Base-by-base conservation (phyloP, 2,888 invertebrate species). In the Sarcophaga caerulescens region DNA sequence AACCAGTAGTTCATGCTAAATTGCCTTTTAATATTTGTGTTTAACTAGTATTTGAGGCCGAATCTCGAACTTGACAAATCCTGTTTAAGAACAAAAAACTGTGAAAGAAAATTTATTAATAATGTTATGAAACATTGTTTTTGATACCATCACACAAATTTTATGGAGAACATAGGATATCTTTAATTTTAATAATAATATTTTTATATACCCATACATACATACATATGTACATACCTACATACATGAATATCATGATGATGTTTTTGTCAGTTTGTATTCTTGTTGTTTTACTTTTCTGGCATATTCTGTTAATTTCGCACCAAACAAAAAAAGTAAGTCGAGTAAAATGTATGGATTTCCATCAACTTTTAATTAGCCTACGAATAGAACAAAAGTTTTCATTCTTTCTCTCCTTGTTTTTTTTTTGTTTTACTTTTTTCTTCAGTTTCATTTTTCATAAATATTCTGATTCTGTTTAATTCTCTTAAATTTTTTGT, bases 281-380 rank as follows among this genome's bases (percentile, higher is more conserved):
- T 63, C 45, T 81, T 62, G 52, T 44, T 63, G 0, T 3, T 35
- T n/a, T n/a, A n/a, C 21, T 57, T 23, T 44, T 65, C n/a, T 70
- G n/a, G 25, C 68, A 17, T 52, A 6, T 35, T 52, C 1, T 8
- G 17, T 57, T 70, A 63, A 57, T 75, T 75, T 57, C n/a, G 21
- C 35, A 73, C n/a, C 12, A 71, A 65, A 65, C 17, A 47, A 47
- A 17, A 52, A 25, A 4, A 21, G 10, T 21, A 62, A 70, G 44
- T 68, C 23, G 47, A 21, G 19, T 21, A 19, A 47, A 68, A 47
- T 45, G 17, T 52, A 10, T 52, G 44, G 25, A 63, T 65, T 80
- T 52, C 17, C 62, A 60, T 62, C 21, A 85, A 81, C 81, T 81
- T 85, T 85, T 85, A 85, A 85, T 85, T 85, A 85, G 62, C n/a